Evolutionary conservation across 2,113 vertebrate genomes (phyloP), one percentile per base, ranked within the genome.

Genomic region (Clarias macrocephalus): DNA sequence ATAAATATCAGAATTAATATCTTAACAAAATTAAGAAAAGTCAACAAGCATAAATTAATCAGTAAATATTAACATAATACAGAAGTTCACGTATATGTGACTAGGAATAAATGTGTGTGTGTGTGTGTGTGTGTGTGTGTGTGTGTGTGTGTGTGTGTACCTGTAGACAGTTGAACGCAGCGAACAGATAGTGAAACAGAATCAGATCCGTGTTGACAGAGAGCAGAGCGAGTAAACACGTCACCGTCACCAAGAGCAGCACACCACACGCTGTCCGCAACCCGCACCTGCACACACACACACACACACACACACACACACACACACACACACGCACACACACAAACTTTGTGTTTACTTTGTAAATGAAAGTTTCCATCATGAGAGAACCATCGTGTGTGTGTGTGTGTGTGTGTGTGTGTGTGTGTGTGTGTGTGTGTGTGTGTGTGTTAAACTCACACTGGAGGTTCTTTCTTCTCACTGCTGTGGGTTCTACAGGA

Each of bases 161-260:
- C 96, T 98, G 97, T 63, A 97, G 85, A 87, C 97, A 97, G 93
- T 96, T 97, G 94, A 96, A 96, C 15, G 93, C 94, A 0, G 97
- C 97, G 0, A 97, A 98, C 93, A 98, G 95, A 93, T 99, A 98
- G 94, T 99, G 98, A 93, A 98, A 96, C 89, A 98, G 95, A 88
- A 98, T 96, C 7, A 95, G 92, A 88, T 99, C 97, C 0, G 96
- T 98, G 95, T 99, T 99, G 91, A 99, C 96, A 0, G 97, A 97
- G 0, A 99, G 95, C 87, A 99, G 93, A 0, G 96, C 97, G 87
- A 98, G 93, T 54, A 99, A 94, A 95, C 97, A 98, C 0, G 97
- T 94, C 82, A 96, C 92, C 0, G 95, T 97, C 84, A 98, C 95
- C 91, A 98, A 92, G 84, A 97, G 89, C 68, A 99, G 94, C 81